A percentile compares a stretch with the other conserved stretches of the same genome.
phyloP scores from a whole-genome alignment of 92 coral and sea anemone genomes.

The Bergia puertoricense region DNA sequence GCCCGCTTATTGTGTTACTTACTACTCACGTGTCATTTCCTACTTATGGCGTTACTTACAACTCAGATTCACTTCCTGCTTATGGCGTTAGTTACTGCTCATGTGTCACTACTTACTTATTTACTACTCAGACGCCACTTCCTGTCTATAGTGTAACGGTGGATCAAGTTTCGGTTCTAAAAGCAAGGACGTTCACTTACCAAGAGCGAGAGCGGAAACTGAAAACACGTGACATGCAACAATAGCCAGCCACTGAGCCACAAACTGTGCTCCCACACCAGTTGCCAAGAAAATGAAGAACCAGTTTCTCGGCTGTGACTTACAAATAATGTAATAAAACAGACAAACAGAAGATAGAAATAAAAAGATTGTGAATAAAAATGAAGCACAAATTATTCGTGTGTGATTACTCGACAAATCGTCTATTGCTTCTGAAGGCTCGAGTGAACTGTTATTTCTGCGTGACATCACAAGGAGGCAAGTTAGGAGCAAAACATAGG shows the following conservation, averaged over 20 bases:
- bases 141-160: not conserved
- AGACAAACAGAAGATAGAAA: constrained; percentile 61
- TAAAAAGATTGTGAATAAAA: constrained; percentile 32
- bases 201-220: constrained; percentile 58
- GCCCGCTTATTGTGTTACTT: not conserved
- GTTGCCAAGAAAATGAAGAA: constrained; percentile 54
- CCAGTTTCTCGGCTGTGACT: constrained; percentile 51
- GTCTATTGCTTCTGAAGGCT: constrained; percentile 44
- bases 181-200: constrained; percentile 44
- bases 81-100: no score
- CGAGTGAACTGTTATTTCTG: constrained; percentile 15
- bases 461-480: constrained; percentile 51
- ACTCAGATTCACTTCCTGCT: no score
- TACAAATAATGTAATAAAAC: constrained; percentile 63
- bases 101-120: no score
- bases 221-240: constrained; percentile 78
- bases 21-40: no score
- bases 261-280: constrained; percentile 77
- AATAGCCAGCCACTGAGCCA: constrained; percentile 77
- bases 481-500: constrained; percentile 54
- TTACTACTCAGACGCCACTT: no score
- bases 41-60: no score
- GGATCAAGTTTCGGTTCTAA: not conserved
- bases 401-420: constrained; percentile 51
- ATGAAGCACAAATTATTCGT: constrained; percentile 43